These are phyloP conservation scores for Calliopsis andreniformis DNA, from an alignment of 1,140 invertebrate genomes.

Conservation along the genomic window DNA sequence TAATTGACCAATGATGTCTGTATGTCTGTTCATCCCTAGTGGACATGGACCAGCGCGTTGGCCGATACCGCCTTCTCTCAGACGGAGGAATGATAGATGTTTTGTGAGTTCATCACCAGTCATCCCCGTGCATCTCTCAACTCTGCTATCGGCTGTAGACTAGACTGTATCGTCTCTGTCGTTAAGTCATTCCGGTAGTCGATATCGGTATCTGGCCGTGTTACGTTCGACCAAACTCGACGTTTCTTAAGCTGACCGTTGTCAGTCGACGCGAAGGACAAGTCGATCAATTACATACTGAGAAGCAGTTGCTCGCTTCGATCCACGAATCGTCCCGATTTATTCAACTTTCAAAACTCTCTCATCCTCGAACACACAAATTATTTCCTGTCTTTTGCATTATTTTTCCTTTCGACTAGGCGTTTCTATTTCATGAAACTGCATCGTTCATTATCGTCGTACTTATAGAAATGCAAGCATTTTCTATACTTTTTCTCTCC, in stretches of 20 bases:
- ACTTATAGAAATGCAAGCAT: no score
- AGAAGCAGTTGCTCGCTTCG: no score
- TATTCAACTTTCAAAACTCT: no score
- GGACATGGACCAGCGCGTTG: constrained; percentile 81
- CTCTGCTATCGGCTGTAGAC: constrained; percentile 53
- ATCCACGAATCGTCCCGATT: no score
- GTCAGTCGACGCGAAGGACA: no score
- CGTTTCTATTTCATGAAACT: no score
- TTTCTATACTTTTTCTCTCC: no score
- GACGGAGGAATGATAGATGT: constrained; percentile 82
- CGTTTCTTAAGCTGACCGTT: neutral
- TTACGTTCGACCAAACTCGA: neutral
- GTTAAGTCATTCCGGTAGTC: neutral
- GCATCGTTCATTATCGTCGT: no score
- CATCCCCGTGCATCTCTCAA: constrained; percentile 73
- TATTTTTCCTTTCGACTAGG: no score
- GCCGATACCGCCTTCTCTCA: constrained; percentile 82
- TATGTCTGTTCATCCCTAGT: constrained; percentile 80
- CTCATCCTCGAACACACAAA: no score
- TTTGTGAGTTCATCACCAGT: constrained; percentile 78
- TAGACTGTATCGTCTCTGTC: constrained; percentile 1
- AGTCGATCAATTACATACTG: no score
- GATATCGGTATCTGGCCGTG: neutral
- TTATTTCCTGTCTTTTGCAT: no score
- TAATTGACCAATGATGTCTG: constrained; percentile 74